Conservation (phyloP, 2,888 invertebrate species). For the Lepidocyrtinus sp. region DNA sequence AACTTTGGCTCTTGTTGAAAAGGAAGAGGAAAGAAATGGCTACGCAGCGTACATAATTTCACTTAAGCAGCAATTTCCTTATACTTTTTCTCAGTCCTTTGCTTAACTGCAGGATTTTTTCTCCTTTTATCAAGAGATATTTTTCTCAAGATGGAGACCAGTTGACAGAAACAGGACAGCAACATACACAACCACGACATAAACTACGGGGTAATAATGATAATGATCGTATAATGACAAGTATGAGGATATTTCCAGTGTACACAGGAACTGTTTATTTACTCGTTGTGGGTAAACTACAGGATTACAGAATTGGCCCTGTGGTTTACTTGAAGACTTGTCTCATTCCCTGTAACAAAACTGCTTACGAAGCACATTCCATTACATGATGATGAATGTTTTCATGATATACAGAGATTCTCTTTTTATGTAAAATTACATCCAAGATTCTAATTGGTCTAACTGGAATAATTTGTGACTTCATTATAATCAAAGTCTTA, state of each 20-base stretch:
- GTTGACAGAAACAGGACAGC: constrained; percentile 56
- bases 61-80: background rate
- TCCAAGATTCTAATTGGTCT: no score
- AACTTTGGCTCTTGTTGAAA: background rate
- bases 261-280: background rate
- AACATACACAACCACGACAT: constrained; percentile 49
- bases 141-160: constrained; percentile 36
- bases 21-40: background rate
- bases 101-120: constrained; percentile 23
- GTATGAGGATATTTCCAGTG: constrained; percentile 24
- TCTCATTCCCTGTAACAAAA: no score
- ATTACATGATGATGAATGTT: no score
- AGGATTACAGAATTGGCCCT: background rate
- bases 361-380: no score
- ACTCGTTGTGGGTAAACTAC: background rate
- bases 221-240: constrained; percentile 49
- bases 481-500: no score
- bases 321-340: no score
- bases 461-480: no score
- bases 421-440: background rate
- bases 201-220: constrained; percentile 49
- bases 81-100: no score
- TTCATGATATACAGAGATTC: no score
- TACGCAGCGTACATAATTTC: background rate
- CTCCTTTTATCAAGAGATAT: constrained; percentile 48